Conservation (phyloP, 2,797 vertebrate species). For the Microctenopoma steveboyesi region DNA sequence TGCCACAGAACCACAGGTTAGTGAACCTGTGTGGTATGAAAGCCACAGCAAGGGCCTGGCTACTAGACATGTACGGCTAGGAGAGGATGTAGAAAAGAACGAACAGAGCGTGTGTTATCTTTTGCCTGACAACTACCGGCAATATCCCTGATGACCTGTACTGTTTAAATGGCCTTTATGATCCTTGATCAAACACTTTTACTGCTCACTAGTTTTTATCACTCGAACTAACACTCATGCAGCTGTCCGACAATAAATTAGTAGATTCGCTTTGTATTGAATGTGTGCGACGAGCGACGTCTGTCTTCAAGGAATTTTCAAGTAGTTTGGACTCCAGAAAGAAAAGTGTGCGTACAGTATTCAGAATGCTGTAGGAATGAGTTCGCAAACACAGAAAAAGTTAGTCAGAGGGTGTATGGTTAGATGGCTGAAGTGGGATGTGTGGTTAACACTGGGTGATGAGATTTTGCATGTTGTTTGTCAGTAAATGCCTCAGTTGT, state of each 20-base stretch:
- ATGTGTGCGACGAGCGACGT: too few species aligned
- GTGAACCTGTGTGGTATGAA: background rate
- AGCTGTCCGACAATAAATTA: background rate
- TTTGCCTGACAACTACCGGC: background rate
- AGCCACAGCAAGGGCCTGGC: background rate
- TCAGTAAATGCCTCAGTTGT: too few species aligned
- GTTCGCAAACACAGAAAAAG: too few species aligned
- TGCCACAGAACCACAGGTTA: conserved; percentile 20
- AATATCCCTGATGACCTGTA: background rate
- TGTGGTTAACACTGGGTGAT: too few species aligned
- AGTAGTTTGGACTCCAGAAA: too few species aligned
- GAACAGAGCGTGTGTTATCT: background rate
- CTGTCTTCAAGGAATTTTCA: too few species aligned
- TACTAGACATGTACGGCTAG: background rate
- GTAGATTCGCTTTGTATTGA: too few species aligned
- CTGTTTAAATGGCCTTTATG: background rate
- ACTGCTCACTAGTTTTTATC: background rate
- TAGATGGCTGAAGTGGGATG: too few species aligned
- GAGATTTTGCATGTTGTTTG: too few species aligned
- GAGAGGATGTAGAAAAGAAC: background rate
- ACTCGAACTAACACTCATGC: background rate
- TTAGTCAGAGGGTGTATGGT: too few species aligned
- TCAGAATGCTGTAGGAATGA: too few species aligned
- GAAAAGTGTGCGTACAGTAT: too few species aligned
- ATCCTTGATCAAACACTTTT: background rate